Conservation (phyloP, 35 echinoderm and acorn worm genomes). For the Ptychodera flava region DNA sequence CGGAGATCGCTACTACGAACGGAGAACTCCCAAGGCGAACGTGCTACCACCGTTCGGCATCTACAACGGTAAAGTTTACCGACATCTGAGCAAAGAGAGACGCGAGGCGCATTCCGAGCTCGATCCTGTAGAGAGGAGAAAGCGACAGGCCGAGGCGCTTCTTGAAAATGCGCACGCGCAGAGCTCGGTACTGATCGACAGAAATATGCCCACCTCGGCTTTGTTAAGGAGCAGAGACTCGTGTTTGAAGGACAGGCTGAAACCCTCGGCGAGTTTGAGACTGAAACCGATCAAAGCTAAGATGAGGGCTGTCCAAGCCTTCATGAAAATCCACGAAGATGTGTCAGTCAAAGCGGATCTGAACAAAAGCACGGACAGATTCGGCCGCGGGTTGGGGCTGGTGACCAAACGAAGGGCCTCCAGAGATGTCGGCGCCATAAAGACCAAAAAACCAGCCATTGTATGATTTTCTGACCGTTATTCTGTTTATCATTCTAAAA, state of each 20-base stretch:
- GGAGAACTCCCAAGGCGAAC: background rate
- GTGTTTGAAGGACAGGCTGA: background rate
- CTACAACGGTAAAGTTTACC: background rate
- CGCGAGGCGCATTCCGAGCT: background rate
- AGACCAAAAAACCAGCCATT: too few species aligned
- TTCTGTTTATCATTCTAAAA: too few species aligned
- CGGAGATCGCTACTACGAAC: background rate
- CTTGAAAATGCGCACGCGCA: background rate
- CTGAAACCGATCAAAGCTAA: background rate
- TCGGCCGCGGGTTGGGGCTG: background rate
- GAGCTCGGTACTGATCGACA: background rate
- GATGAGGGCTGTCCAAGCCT: background rate
- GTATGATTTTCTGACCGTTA: too few species aligned
- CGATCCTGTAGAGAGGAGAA: background rate
- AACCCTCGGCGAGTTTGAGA: background rate
- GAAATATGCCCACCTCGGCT: background rate
- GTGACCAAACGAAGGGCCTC: too few species aligned
- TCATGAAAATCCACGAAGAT: background rate
- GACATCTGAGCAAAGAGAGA: background rate
- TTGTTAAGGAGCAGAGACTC: background rate
- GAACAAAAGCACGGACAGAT: background rate
- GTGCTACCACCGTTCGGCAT: background rate
- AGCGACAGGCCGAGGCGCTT: background rate
- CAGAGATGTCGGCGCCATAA: too few species aligned
- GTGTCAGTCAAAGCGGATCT: background rate